phyloP scores from a whole-genome alignment of 2,113 vertebrate genomes.

The Sinosuthora webbiana region DNA sequence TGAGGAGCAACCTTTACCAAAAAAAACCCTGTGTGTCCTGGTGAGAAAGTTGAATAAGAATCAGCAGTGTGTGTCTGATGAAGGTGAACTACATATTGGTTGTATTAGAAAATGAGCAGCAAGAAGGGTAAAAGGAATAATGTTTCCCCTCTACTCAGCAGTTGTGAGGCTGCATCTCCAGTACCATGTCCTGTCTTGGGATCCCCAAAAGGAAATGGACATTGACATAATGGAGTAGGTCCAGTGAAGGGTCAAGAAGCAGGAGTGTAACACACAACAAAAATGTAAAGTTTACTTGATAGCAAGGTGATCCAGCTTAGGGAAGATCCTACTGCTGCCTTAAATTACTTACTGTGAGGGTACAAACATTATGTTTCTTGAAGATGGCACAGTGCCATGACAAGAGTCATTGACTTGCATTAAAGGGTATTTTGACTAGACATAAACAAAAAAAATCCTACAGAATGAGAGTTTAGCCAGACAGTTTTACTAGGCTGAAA shows the following conservation, averaged over 20 bases:
- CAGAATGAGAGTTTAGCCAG: background rate
- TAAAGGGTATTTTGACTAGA: background rate
- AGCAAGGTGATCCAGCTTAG: background rate
- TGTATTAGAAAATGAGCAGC: background rate
- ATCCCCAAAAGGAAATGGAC: background rate
- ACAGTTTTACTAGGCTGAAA: background rate
- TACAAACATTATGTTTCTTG: background rate
- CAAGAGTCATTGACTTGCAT: background rate
- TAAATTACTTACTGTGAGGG: background rate
- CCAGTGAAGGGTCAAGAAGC: rapidly evolving
- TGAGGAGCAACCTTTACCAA: background rate
- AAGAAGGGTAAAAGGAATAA: background rate
- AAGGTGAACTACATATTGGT: background rate
- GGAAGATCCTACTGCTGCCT: background rate
- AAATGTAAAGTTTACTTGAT: background rate
- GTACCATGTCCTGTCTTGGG: background rate
- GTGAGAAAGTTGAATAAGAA: background rate
- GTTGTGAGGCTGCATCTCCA: background rate
- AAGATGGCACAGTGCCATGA: background rate
- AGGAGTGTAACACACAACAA: background rate
- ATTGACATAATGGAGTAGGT: background rate
- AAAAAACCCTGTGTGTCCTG: background rate
- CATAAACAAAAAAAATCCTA: background rate
- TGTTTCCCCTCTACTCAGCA: background rate
- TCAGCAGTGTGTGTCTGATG: background rate